Conservation (phyloP, 2,113 vertebrate genomes). For the Malurus alboscapulatus region DNA sequence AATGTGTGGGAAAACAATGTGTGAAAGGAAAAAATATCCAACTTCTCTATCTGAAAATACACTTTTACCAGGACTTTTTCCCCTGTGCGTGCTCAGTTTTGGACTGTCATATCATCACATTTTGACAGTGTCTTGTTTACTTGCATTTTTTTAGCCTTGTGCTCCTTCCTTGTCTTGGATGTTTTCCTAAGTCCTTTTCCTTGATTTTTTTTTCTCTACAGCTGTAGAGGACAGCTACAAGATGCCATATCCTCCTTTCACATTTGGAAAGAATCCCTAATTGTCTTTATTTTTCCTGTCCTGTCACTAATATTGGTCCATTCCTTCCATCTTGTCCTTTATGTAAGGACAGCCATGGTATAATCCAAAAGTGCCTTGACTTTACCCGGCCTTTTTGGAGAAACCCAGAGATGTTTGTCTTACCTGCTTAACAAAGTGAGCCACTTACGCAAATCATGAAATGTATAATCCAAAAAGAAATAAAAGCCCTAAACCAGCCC, state of each 20-base stretch:
- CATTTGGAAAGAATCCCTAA: background rate
- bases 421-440: background rate
- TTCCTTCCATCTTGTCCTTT: background rate
- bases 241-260: background rate
- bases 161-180: background rate
- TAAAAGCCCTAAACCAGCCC: background rate
- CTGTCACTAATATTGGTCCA: background rate
- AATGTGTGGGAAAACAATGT: constrained; percentile 65
- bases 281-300: background rate
- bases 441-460: background rate
- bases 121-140: background rate
- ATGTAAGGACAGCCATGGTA: fast-evolving
- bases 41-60: background rate
- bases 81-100: fast-evolving
- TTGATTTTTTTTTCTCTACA: background rate
- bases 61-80: background rate
- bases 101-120: background rate
- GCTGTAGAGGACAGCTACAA: background rate
- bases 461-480: background rate
- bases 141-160: background rate
- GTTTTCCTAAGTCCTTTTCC: background rate
- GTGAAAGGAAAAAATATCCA: background rate
- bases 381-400: background rate
- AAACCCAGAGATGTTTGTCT: background rate
- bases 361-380: background rate